phyloP scores from a whole-genome alignment of 2,888 invertebrate genomes.

The Clanis bilineata region DNA sequence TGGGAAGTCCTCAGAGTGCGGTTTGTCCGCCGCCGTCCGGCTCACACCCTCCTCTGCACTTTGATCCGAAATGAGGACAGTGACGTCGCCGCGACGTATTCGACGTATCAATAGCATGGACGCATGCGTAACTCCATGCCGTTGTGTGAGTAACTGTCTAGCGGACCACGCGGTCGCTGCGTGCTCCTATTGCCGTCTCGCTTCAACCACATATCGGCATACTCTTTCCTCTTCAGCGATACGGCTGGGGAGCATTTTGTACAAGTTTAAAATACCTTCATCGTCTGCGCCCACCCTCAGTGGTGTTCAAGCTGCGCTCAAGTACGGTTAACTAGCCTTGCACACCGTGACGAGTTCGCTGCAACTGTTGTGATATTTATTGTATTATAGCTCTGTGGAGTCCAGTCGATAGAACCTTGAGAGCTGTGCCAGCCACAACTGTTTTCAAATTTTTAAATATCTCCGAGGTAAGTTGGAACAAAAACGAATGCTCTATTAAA shows the following conservation, averaged over 20 bases:
- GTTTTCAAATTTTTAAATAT: slow-evolving; percentile 39
- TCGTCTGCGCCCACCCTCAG: slow-evolving; percentile 64
- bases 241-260: slow-evolving; percentile 61
- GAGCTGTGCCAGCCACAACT: slow-evolving; percentile 39
- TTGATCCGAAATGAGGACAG: slow-evolving; percentile 62
- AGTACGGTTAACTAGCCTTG: slow-evolving; percentile 46
- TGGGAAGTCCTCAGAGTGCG: background rate
- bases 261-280: slow-evolving; percentile 74
- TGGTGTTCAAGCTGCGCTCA: slow-evolving; percentile 64
- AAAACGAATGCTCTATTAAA: slow-evolving; percentile 29
- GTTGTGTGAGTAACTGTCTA: slow-evolving; percentile 66
- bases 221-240: slow-evolving; percentile 40
- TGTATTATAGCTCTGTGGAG: slow-evolving; percentile 60
- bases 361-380: slow-evolving; percentile 58
- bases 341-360: slow-evolving; percentile 45
- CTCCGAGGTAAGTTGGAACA: slow-evolving; percentile 54
- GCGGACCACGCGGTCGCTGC: slow-evolving; percentile 67
- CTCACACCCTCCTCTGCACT: slow-evolving; percentile 45
- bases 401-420: slow-evolving; percentile 38
- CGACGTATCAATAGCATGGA: slow-evolving; percentile 58
- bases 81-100: slow-evolving; percentile 67
- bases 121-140: slow-evolving; percentile 68
- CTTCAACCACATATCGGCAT: slow-evolving; percentile 48
- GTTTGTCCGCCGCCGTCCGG: background rate
- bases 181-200: slow-evolving; percentile 63